Evolutionary conservation across 2,888 invertebrate genomes (phyloP), one percentile per base, ranked within the genome.

Genomic region (Thereva nobilitata): DNA sequence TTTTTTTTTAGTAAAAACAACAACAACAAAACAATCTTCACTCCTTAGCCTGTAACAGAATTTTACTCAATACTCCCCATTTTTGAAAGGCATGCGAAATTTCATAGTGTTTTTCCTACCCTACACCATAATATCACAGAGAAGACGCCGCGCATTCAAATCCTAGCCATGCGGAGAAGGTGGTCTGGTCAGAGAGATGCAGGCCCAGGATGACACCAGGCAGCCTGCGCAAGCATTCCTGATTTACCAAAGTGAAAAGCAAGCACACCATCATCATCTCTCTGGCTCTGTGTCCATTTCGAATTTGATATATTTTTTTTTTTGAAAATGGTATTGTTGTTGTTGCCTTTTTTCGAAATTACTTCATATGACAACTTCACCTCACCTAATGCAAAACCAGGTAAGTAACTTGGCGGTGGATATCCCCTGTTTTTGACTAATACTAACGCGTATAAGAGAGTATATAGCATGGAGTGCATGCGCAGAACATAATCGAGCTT

Each of bases 31-130:
- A 67, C 54, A 67, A 67, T 38, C 63, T 55, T 49, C 47, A 68
- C 59, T 68, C 64, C 59, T 57, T 57, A 53, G 57, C 59, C 67
- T 68, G 67, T 45, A 64, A 64, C 67, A 53, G 54, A 64, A 66
- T 59, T 64, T 12, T 59, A 59, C 67, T 68, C 64, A 63, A 54
- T 67, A 44, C 40, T 53, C 64, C 57, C 44, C 57, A 8, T 41
- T 9, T 12, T 64, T 55, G 63, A 54, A 52, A 63, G 54, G 67
- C 61, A 63, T 63, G 59, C 61, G 59, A 67, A 67, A 63, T 55
- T 50, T 34, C 50, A 50, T 53, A 37, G 12, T 35, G 5, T 53
- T 7, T 1, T 55, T 65, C 41, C 37, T 44, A n/a, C 37, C 35
- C 35, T n/a, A 10, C 37, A 66, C 45, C 55, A 55, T 47, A 55